Percentiles rank a stretch among this genome's conserved stretches.
Conservation (phyloP, 1,140 invertebrate species). For the Drosophila cardini region DNA sequence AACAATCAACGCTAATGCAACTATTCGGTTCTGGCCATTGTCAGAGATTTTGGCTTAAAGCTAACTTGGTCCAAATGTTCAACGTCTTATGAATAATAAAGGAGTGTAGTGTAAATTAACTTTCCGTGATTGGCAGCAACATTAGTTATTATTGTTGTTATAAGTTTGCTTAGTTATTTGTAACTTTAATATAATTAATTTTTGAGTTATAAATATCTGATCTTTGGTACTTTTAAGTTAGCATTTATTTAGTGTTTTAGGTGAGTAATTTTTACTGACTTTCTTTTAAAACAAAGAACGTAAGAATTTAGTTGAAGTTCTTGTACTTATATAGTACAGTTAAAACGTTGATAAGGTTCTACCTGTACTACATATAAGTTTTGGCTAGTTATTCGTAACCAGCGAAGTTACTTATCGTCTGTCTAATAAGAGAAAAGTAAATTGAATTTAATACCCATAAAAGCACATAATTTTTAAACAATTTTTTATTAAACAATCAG, state of each 20-base stretch:
- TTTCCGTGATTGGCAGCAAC: slow-evolving; percentile 52
- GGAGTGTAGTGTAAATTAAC: slow-evolving; percentile 69
- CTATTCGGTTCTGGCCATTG: slow-evolving; percentile 17
- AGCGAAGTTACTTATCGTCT: too few relatives aligned
- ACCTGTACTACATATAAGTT: too few relatives aligned
- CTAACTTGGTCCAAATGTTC: slow-evolving; percentile 2
- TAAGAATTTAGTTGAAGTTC: too few relatives aligned
- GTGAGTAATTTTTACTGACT: neutral
- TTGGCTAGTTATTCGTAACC: too few relatives aligned
- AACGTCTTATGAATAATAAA: slow-evolving; percentile 32
- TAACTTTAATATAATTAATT: neutral
- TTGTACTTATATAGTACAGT: too few relatives aligned
- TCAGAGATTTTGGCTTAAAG: neutral
- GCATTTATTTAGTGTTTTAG: neutral
- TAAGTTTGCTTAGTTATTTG: neutral
- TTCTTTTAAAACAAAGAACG: too few relatives aligned
- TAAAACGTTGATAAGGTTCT: too few relatives aligned
- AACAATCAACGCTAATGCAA: slow-evolving; percentile 73
- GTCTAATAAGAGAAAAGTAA: too few relatives aligned
- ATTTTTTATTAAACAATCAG: too few relatives aligned
- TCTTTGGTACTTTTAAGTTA: neutral
- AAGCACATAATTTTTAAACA: too few relatives aligned
- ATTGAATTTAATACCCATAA: too few relatives aligned
- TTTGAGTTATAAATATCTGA: neutral
- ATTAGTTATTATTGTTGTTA: slow-evolving; percentile 16